These are phyloP conservation scores for Dasysyrphus albostriatus DNA, from an alignment of 2,888 invertebrate species.

Conservation along the genomic window DNA sequence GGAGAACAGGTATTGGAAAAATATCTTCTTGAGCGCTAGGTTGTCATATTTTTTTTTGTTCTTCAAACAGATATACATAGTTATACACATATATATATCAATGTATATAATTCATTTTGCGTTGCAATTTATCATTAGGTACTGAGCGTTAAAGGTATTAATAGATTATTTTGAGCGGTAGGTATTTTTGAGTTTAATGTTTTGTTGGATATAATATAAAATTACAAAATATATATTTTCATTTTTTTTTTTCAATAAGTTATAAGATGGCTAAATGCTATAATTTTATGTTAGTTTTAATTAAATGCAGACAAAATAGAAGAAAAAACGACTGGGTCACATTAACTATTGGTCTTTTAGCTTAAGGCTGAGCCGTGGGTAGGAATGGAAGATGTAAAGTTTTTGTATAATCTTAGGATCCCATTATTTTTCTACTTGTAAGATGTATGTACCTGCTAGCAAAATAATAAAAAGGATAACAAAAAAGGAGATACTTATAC, in stretches of 20 bases:
- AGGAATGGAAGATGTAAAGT: no score
- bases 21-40: conserved; percentile 72
- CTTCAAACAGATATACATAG: conserved; percentile 7
- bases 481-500: no score
- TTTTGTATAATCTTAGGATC: no score
- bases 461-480: no score
- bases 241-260: neutral
- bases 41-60: conserved; percentile 63
- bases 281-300: neutral
- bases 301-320: no score
- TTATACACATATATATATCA: neutral
- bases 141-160: conserved; percentile 54
- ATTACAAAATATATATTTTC: neutral
- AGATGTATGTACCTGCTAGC: no score
- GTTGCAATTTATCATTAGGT: conserved; percentile 58
- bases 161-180: conserved; percentile 69
- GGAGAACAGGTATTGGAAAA: conserved; percentile 73
- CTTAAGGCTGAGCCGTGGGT: no score
- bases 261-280: neutral
- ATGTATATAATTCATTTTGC: conserved; percentile 47
- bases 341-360: no score
- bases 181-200: neutral
- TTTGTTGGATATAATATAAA: neutral
- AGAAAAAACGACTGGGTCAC: no score
- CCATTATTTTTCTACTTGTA: no score